A percentile compares a stretch with the other conserved stretches of the same genome.
These are phyloP conservation scores for Hirtodrosophila duncani DNA, from an alignment of 2,888 invertebrate genomes.

Conservation along the genomic window DNA sequence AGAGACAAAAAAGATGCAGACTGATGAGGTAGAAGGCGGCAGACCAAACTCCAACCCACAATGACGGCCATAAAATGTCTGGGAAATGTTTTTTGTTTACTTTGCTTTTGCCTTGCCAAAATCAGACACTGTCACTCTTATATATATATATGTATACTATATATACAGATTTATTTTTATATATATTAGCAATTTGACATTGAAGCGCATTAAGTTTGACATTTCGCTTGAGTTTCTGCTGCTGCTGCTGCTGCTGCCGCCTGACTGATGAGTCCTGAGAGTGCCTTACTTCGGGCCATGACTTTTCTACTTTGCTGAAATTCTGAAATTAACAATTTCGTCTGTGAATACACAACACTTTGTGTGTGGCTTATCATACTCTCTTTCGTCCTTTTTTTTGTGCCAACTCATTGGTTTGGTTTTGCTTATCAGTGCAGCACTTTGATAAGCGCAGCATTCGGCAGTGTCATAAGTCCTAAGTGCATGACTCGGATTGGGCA, in stretches of 20 bases:
- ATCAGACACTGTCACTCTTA: constrained; percentile 40
- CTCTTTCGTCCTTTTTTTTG: too few relatives aligned
- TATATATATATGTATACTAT: constrained; percentile 9
- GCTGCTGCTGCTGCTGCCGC: constrained; percentile 24
- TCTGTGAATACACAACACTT: too few relatives aligned
- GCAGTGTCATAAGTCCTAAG: constrained; percentile 51
- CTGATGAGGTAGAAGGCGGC: too few relatives aligned
- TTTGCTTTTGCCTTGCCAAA: constrained; percentile 24
- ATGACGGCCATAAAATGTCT: constrained; percentile 65
- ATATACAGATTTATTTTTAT: constrained; percentile 13
- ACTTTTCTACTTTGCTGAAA: constrained; percentile 63
- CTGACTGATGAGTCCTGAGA: constrained; percentile 60
- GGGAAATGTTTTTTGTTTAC: constrained; percentile 23
- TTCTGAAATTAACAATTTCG: constrained; percentile 62
- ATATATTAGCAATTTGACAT: constrained; percentile 44
- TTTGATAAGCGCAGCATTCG: constrained; percentile 38
- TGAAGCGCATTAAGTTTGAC: constrained; percentile 60
- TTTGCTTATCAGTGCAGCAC: constrained; percentile 61
- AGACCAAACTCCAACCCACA: too few relatives aligned
- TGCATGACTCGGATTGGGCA: constrained; percentile 43
- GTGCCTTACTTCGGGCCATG: constrained; percentile 36
- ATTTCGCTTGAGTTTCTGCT: constrained; percentile 42
- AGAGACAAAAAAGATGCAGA: constrained; percentile 28
- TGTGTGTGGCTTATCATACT: too few relatives aligned
- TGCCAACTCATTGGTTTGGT: constrained; percentile 25